These are phyloP conservation scores for Drosophila sp. DNA, from an alignment of 1,140 invertebrate genomes.

Conservation along the genomic window DNA sequence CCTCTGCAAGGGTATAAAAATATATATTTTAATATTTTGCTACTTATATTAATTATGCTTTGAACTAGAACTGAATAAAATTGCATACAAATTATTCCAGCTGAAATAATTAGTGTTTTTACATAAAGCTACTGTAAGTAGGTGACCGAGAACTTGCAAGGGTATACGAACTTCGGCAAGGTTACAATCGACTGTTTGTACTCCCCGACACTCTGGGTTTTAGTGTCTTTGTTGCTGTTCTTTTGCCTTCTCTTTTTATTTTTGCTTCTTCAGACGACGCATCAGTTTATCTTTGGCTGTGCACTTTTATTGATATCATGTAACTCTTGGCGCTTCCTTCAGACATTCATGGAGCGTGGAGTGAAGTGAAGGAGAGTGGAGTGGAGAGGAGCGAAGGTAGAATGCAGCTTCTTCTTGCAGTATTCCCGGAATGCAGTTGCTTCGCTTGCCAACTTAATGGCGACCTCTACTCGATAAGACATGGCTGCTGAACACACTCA, in stretches of 20 bases:
- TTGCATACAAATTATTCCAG: too few relatives aligned
- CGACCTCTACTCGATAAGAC: conserved; percentile 69
- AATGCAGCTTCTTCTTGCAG: conserved; percentile 44
- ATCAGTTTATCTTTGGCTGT: conserved; percentile 47
- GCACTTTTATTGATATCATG: conserved; percentile 72
- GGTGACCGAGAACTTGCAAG: not conserved
- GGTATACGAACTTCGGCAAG: not conserved
- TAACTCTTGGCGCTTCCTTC: conserved; percentile 62
- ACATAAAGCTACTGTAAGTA: too few relatives aligned
- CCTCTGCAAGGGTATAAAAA: too few relatives aligned
- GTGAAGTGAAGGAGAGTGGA: conserved; percentile 10
- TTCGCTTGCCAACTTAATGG: conserved; percentile 65
- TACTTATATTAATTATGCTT: too few relatives aligned
- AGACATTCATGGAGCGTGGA: conserved; percentile 6
- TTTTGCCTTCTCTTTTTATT: conserved; percentile 30
- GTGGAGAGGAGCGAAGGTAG: not conserved
- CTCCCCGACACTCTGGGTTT: not conserved
- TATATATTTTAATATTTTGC: too few relatives aligned
- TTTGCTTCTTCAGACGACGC: conserved; percentile 2
- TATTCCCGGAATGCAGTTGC: conserved; percentile 67
- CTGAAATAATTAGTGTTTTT: too few relatives aligned
- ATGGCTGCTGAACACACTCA: conserved; percentile 58
- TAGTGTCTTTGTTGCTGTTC: conserved; percentile 20
- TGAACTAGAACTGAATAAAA: too few relatives aligned
- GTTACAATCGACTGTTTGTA: too few relatives aligned